Conservation (phyloP, 2,888 invertebrate species). For the Melipona beecheii region DNA sequence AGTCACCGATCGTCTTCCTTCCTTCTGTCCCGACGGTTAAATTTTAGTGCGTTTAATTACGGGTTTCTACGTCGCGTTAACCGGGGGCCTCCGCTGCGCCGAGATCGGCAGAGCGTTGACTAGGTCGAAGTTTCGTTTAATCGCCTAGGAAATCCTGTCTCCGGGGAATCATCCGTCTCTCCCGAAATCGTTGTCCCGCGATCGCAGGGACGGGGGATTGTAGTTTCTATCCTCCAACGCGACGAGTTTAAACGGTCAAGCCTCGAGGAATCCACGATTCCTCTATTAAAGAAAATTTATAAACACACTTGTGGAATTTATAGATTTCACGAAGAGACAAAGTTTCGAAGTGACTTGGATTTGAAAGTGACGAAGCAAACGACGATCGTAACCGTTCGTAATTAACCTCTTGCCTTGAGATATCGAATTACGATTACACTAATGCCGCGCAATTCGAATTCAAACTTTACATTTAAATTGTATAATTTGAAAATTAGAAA, state of each 20-base stretch:
- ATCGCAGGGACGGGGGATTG: background rate
- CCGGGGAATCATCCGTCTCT: slow-evolving; percentile 1
- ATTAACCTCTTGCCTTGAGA: no score
- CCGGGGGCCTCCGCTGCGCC: background rate
- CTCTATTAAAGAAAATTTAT: no score
- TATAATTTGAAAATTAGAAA: no score
- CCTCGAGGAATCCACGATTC: background rate
- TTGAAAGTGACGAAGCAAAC: no score
- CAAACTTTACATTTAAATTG: no score
- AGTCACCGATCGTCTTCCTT: slow-evolving; percentile 65
- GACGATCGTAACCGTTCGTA: no score
- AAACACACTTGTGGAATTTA: no score
- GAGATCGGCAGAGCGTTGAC: background rate
- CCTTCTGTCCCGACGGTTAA: slow-evolving; percentile 71
- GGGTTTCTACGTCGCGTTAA: slow-evolving; percentile 59
- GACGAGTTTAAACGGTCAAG: background rate
- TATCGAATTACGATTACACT: no score
- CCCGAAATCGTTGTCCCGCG: slow-evolving; percentile 8
- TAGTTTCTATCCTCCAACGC: background rate
- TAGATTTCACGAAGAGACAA: no score
- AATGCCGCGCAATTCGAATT: no score
- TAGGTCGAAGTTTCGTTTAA: slow-evolving; percentile 27
- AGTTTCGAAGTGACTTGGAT: no score
- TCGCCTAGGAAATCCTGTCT: slow-evolving; percentile 23
- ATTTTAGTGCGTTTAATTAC: slow-evolving; percentile 79